Base-by-base conservation (phyloP, 2,888 invertebrate species). In the Sepioteuthis lessoniana region DNA sequence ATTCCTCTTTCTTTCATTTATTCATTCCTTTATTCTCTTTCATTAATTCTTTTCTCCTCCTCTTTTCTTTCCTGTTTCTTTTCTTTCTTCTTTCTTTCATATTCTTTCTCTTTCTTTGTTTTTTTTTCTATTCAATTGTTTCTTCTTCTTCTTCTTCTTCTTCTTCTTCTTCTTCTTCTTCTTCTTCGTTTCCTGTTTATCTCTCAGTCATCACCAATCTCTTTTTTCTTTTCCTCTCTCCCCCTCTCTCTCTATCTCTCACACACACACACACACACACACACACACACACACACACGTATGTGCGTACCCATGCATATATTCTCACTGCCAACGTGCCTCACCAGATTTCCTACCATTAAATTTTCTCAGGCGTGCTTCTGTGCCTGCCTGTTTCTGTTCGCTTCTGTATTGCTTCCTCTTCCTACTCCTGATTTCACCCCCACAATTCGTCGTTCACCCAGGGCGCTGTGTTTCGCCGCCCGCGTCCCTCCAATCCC, bases 341-440 rank as follows among this genome's bases (percentile, higher is more conserved):
- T 76, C 47, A 47, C 42, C 92, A 92, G 92, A 92, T 92, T 92
- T 25, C 35, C 47, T 47, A n/a, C 25, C 46, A 31, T 47, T 47
- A 21, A 47, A 92, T 92, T 92, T 92, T 92, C 92, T 92, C 92
- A 92, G 92, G 46, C 92, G 46, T 46, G 35, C 92, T 31, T 47
- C 31, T 47, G 25, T 46, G 19, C 47, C n/a, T 16, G 10, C 46
- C 47, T 35, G n/a, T 35, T 13, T 76, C n/a, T 76, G 10, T 76
- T 76, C n/a, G n/a, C 16, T n/a, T 76, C 76, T 35, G n/a, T 35
- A 76, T 76, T 76, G 13, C 35, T 76, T 35, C n/a, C 76, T 35
- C 76, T 35, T 35, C 76, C 35, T 76, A 13, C 76, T 76, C n/a
- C n/a, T 0, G 13, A n/a, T 76, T n/a, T 35, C 13, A 19, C 55